Evolutionary conservation across 2,888 invertebrate genomes (phyloP).

Genomic region (Caenorhabditis zanzibari): DNA sequence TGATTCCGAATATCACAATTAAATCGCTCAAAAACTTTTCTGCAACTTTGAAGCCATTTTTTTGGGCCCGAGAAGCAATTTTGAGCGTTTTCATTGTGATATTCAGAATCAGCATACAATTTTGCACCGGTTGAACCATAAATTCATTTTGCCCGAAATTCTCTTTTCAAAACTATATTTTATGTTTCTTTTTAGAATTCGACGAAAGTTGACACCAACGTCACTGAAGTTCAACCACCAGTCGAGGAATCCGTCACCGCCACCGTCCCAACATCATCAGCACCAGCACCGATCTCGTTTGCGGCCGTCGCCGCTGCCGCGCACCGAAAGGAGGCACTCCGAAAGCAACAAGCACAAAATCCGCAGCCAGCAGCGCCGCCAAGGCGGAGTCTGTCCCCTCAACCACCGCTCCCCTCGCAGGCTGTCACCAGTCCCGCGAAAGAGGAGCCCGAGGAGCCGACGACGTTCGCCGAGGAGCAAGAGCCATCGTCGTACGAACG

Average conservation of each 20-base stretch:
- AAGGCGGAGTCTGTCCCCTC: slow-evolving; percentile 60
- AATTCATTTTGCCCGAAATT: too few relatives aligned
- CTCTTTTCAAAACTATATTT: too few relatives aligned
- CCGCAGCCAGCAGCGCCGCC: slow-evolving; percentile 48
- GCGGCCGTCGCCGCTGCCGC: slow-evolving; percentile 74
- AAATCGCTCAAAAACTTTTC: too few relatives aligned
- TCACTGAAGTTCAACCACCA: slow-evolving; percentile 57
- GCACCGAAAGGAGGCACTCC: slow-evolving; percentile 66
- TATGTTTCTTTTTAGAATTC: slow-evolving; percentile 54
- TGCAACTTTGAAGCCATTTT: too few relatives aligned
- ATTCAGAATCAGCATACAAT: too few relatives aligned
- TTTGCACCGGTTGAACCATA: too few relatives aligned
- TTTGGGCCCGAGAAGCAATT: too few relatives aligned
- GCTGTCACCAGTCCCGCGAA: slow-evolving; percentile 26
- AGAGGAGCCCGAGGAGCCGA: slow-evolving; percentile 23
- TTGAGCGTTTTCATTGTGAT: too few relatives aligned
- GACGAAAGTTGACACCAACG: slow-evolving; percentile 56
- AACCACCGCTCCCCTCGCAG: slow-evolving; percentile 25
- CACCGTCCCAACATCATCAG: slow-evolving; percentile 63
- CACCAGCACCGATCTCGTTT: slow-evolving; percentile 71
- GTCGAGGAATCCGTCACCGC: slow-evolving; percentile 62
- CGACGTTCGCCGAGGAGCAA: slow-evolving; percentile 2
- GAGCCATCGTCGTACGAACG: slow-evolving; percentile 44
- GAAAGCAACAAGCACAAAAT: slow-evolving; percentile 53
- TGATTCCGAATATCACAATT: too few relatives aligned